Percentiles rank a stretch among this genome's conserved stretches.
phyloP scores from a whole-genome alignment of 2,797 vertebrate species.

The Anguilla marmorata region DNA sequence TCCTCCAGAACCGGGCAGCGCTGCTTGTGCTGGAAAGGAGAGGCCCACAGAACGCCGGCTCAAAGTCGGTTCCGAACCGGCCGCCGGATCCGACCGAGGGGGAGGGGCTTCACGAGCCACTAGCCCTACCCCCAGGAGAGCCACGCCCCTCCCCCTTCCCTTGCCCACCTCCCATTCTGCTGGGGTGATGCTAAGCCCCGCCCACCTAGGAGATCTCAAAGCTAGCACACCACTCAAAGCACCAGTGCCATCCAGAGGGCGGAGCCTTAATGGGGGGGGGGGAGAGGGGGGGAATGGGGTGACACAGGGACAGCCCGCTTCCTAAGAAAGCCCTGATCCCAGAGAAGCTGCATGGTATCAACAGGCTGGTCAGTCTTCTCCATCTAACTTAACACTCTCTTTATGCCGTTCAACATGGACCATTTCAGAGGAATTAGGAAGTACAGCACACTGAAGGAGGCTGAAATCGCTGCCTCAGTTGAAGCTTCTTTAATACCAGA shows the following conservation, averaged over 20 bases:
- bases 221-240: not conserved
- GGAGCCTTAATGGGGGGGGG: slow-evolving; percentile 14
- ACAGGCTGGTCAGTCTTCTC: slow-evolving; percentile 20
- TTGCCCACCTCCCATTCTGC: not conserved
- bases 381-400: not conserved
- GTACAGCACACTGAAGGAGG: not conserved
- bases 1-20: slow-evolving; percentile 97
- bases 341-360: slow-evolving; percentile 78
- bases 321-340: slow-evolving; percentile 69
- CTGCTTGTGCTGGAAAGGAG: slow-evolving; percentile 91
- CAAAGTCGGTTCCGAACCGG: not conserved
- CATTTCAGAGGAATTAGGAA: not conserved
- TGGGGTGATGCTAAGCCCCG: not conserved
- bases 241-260: not conserved
- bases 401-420: not conserved
- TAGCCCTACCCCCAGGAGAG: not conserved
- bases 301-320: slow-evolving; percentile 70
- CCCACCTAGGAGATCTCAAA: not conserved
- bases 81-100: not conserved
- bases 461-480: not conserved
- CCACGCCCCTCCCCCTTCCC: not conserved
- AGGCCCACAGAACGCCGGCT: slow-evolving; percentile 67
- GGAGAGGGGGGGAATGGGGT: not conserved
- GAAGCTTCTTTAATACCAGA: not conserved
- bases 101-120: not conserved